A percentile compares a stretch with the other conserved stretches of the same genome.
phyloP scores from a whole-genome alignment of 2,888 invertebrate genomes.

The Leptopterna dolabrata region DNA sequence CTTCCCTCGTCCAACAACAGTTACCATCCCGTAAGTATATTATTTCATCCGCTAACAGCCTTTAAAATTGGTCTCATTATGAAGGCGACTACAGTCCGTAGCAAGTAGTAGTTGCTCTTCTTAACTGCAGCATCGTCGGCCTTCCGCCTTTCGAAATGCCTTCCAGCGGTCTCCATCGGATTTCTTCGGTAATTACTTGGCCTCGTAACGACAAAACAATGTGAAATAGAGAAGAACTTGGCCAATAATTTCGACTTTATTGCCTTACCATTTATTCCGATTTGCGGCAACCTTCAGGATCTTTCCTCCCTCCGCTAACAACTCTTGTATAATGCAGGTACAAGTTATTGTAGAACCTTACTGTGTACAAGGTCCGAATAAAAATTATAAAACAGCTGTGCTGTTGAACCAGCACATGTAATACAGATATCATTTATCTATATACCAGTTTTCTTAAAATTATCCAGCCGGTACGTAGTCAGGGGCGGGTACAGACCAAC shows the following conservation, averaged over 20 bases:
- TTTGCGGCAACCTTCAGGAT: neutral
- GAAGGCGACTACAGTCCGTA: neutral
- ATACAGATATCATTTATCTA: too few species aligned
- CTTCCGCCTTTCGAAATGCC: conserved; percentile 7
- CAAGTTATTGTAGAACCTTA: too few species aligned
- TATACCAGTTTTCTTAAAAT: too few species aligned
- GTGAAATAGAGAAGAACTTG: neutral
- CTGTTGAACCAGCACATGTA: too few species aligned
- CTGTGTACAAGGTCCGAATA: too few species aligned
- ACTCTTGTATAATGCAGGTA: too few species aligned
- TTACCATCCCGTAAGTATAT: neutral
- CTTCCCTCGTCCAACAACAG: neutral
- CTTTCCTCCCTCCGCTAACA: neutral
- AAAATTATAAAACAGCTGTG: too few species aligned
- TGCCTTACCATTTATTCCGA: neutral
- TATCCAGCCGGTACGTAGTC: too few species aligned
- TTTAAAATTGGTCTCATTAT: neutral
- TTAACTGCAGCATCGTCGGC: neutral
- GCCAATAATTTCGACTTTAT: neutral
- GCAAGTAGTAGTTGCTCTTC: neutral
- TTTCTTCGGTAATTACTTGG: neutral
- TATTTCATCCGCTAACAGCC: neutral
- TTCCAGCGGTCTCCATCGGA: neutral
- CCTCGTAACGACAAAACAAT: neutral
- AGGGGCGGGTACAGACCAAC: too few species aligned